Evolutionary conservation across 1,140 invertebrate genomes (phyloP).

Genomic region (Penaeus chinensis): DNA sequence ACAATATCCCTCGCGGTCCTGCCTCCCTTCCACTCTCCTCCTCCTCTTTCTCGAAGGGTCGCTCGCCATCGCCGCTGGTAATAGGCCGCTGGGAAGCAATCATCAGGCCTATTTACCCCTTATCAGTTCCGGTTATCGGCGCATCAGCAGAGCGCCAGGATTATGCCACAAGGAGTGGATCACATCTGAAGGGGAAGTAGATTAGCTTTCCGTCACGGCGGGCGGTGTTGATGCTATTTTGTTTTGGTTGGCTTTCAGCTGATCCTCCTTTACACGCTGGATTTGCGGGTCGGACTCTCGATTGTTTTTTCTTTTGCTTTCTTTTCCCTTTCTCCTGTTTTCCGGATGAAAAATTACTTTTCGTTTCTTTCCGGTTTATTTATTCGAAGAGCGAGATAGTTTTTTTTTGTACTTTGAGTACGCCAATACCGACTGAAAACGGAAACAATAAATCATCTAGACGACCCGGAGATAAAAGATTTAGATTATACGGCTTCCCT

Average conservation of each 20-base stretch:
- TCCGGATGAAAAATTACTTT: too few species aligned
- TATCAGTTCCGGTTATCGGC: constrained; percentile 37
- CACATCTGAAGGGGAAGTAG: constrained; percentile 30
- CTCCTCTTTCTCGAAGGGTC: too few species aligned
- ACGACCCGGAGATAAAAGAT: too few species aligned
- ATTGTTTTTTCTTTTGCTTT: background rate
- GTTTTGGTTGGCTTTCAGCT: too few species aligned
- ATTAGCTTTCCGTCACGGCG: constrained; percentile 11
- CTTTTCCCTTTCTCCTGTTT: background rate
- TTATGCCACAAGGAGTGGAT: constrained; percentile 39
- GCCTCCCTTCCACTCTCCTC: too few species aligned
- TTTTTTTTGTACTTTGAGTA: too few species aligned
- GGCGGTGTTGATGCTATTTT: too few species aligned
- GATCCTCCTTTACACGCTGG: too few species aligned
- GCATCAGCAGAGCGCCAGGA: constrained; percentile 25
- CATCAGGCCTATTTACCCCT: constrained; percentile 42
- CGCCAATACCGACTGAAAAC: too few species aligned
- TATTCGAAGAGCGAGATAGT: too few species aligned
- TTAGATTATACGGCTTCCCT: background rate
- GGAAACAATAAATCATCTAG: too few species aligned
- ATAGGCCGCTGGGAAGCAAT: constrained; percentile 1
- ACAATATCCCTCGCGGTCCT: too few species aligned
- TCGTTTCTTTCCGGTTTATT: background rate
- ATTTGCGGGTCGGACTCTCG: background rate
- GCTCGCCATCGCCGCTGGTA: background rate